Evolutionary conservation across 2,888 invertebrate genomes (phyloP).

Genomic region (Pherbina coryleti): DNA sequence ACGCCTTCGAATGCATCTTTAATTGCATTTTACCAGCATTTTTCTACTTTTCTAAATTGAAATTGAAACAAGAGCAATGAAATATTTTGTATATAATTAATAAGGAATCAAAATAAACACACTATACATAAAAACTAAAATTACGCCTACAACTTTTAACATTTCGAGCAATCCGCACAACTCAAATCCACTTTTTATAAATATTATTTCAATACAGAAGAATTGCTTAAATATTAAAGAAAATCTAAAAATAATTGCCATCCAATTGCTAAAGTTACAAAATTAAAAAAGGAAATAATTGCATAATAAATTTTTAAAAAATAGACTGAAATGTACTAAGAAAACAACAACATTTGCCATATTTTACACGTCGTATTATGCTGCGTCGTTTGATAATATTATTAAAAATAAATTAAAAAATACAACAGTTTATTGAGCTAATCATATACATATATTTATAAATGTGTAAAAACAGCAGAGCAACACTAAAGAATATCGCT

Average conservation of each 20-base stretch:
- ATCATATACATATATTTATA: constrained; percentile 34
- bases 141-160: constrained; percentile 10
- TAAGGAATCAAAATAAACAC: constrained; percentile 39
- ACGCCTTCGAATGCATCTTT: neutral
- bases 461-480: constrained; percentile 18
- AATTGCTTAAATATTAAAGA: constrained; percentile 28
- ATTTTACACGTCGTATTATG: constrained; percentile 35
- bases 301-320: constrained; percentile 50
- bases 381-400: constrained; percentile 30
- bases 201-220: constrained; percentile 13
- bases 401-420: constrained; percentile 43
- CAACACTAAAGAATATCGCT: constrained; percentile 16
- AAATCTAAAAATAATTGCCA: constrained; percentile 39
- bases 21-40: neutral
- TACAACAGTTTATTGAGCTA: constrained; percentile 50
- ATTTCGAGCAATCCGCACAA: constrained; percentile 21
- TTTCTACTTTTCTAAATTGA: constrained; percentile 35
- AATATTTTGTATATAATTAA: constrained; percentile 28
- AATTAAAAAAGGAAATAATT: constrained; percentile 41
- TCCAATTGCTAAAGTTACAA: constrained; percentile 45
- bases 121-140: neutral
- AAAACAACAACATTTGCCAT: constrained; percentile 44
- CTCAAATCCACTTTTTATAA: constrained; percentile 25
- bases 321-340: constrained; percentile 58
- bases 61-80: constrained; percentile 20